Base-by-base conservation (phyloP, 2,888 invertebrate genomes). In the Apamea crenata region DNA sequence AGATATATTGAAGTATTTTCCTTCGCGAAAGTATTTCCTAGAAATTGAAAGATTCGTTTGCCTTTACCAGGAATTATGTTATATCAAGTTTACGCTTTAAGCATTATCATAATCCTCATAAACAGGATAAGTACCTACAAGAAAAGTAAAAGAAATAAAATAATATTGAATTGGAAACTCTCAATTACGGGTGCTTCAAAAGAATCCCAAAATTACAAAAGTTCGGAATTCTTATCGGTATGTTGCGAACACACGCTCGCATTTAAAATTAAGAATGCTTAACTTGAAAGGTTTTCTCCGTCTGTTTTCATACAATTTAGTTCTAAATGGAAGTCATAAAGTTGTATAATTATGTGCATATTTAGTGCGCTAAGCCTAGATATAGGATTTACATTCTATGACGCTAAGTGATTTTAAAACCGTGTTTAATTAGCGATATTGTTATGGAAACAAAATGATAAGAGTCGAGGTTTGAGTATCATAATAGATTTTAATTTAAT, bases 331-430 rank as follows among this genome's bases (percentile, higher is more conserved):
- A n/a, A 80, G 66, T 53, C n/a, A 71, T 61, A 74, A 79, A 74
- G 53, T 84, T 77, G 75, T 72, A 47, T 61, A 66, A 76, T 67
- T 87, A 83, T 84, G 70, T 87, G 67, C 76, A 76, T 87, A 76
- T 87, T 84, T 77, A 69, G 74, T 56, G 18, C 16, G 70, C 56
- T 87, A 77, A 77, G 84, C n/a, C n/a, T n/a, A n/a, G n/a, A n/a
- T n/a, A n/a, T n/a, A n/a, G n/a, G n/a, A n/a, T n/a, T n/a, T n/a
- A n/a, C n/a, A n/a, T n/a, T n/a, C n/a, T n/a, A n/a, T n/a, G n/a
- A 18, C 16, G 70, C 56, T 87, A 77, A 77, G 84, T 87, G 84
- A 87, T 79, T 79, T 79, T 61, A 69, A 72, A 85, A 77, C 71
- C 84, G 65, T 56, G 56, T 74, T 74, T 71, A 66, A 74, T 84